Evolutionary conservation across 2,797 vertebrate species (phyloP), one percentile per base, ranked within the genome.

Genomic region (Strix occidentalis): DNA sequence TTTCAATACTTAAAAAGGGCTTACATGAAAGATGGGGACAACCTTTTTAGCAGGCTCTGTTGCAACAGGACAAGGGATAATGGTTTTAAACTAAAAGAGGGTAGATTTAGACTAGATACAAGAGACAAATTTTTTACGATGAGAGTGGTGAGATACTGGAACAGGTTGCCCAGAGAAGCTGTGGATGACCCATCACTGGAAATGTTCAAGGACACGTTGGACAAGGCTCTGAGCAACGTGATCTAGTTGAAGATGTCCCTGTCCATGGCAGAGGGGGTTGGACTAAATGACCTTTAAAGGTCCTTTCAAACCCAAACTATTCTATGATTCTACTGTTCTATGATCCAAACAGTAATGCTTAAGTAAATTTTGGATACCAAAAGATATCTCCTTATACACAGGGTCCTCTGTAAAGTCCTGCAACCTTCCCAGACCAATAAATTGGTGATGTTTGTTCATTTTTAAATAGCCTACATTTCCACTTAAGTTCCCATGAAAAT

Each of bases 131-230:
- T 16, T 31, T 61, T 70, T 43, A 57, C 5, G 6, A 4, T 19
- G 7, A 74, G 3, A 3, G 2, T 43, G 26, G 31, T 45, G 29
- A 80, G 5, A 8, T 14, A 57, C 23, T 54, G 28, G 9, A 61
- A 82, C 8, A 53, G 10, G 15, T 7, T 75, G 26, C 12, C 43
- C n/a, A 37, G 4, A 46, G n/a, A 79, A 39, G 8, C 1, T 31
- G 16, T 10, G 0, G 4, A 29, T 48, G 33, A 1, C 7, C 28
- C 57, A 71, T 31, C 13, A 20, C 0, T 64, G 14, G 33, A 68
- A 58, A 5, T 10, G 3, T 37, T 77, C 23, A 46, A 74, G 70
- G 33, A 5, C 23, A 46, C 28, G 41, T 3, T 41, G 24, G 23
- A 72, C 1, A 2, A 35, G 33, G 5, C 12, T 68, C 31, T 80